Evolutionary conservation across 92 coral and sea anemone genomes (phyloP).

Genomic region (Phenganax marumi): DNA sequence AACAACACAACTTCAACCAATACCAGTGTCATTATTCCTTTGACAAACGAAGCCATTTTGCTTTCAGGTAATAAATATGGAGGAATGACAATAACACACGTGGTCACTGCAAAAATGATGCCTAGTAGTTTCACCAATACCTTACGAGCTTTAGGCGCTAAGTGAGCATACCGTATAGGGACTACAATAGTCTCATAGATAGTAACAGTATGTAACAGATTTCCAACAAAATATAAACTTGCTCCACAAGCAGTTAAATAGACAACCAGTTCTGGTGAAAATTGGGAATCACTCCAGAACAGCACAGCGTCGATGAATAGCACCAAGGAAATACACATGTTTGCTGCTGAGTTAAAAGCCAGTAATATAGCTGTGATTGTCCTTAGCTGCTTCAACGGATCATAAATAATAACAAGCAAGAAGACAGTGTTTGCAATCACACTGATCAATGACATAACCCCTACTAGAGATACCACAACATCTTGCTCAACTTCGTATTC

Average conservation of each 20-base stretch:
- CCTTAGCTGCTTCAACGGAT: constrained; percentile 2
- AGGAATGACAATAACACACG: neutral
- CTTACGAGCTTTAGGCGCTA: neutral
- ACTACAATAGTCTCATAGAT: neutral
- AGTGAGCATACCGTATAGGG: neutral
- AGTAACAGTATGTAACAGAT: neutral
- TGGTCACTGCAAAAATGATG: neutral
- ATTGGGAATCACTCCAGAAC: neutral
- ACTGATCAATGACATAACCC: neutral
- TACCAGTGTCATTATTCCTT: neutral
- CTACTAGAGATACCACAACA: neutral
- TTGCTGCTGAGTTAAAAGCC: constrained; percentile 10
- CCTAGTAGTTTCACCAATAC: neutral
- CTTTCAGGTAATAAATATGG: neutral
- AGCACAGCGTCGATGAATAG: neutral
- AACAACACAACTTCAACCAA: neutral
- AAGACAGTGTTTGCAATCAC: neutral
- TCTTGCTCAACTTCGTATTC: constrained; percentile 8
- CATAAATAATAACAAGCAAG: constrained; percentile 1
- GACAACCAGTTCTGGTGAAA: neutral
- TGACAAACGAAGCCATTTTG: neutral
- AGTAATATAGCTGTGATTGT: constrained; percentile 11
- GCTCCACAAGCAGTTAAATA: neutral
- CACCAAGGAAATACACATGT: neutral
- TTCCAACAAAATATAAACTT: neutral